These are phyloP conservation scores for Erpobdella octoculata DNA, from an alignment of 2,888 invertebrate species.

Conservation along the genomic window DNA sequence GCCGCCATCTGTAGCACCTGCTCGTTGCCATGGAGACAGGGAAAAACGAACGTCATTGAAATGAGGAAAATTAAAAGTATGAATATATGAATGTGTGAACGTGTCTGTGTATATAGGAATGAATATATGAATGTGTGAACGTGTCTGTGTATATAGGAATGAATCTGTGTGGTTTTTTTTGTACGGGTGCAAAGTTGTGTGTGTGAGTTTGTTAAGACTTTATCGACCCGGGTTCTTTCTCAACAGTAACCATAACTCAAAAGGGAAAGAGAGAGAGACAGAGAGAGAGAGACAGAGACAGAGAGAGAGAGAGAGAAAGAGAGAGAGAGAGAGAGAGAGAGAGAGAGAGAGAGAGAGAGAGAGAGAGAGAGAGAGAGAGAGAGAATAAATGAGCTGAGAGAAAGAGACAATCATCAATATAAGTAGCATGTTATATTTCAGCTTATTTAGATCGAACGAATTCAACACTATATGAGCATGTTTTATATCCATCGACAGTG, in stretches of 20 bases:
- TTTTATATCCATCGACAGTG: too few species aligned
- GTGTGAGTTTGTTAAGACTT: neutral
- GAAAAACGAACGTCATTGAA: neutral
- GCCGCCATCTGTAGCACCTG: slow-evolving; percentile 12
- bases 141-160: neutral
- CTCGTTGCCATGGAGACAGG: slow-evolving; percentile 3
- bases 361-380: too few species aligned
- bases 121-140: neutral
- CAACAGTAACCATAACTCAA: too few species aligned
- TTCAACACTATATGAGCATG: too few species aligned
- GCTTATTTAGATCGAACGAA: too few species aligned
- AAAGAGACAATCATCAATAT: too few species aligned
- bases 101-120: neutral
- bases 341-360: too few species aligned
- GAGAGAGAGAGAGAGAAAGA: too few species aligned
- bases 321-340: too few species aligned
- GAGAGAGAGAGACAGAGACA: neutral
- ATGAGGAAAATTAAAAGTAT: neutral
- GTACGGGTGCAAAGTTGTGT: neutral
- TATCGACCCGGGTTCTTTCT: too few species aligned
- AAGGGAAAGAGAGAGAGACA: neutral
- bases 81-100: neutral
- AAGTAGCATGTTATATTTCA: too few species aligned
- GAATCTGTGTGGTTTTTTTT: neutral
- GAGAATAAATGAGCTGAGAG: too few species aligned